Base-by-base conservation (phyloP, 2,113 vertebrate genomes). In the Hassar affinis region DNA sequence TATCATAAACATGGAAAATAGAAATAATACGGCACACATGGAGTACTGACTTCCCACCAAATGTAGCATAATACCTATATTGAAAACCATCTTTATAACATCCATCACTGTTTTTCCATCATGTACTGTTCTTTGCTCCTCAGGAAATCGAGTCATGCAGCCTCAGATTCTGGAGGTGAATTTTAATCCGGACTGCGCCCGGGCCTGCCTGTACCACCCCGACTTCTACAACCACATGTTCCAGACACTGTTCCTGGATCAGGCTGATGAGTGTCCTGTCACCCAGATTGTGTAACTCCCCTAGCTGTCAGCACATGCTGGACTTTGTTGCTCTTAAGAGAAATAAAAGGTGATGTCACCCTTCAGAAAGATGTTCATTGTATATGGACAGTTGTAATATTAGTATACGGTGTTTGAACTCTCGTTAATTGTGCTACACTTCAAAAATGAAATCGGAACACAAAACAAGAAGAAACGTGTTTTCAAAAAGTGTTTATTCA, bases 131-230 rank as follows among this genome's bases (percentile, higher is more conserved):
- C 64, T 49, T 89, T 68, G 30, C 2, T 85, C 71, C 45, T 57
- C 91, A 99, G 97, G 96, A 72, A 93, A 93, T 54, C 94, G 81
- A 1, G 80, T 91, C 81, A 98, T 99, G 95, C 93, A 94, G 88
- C 97, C 97, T 30, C 97, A 99, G 92, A 96, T 99, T 86, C 90
- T 99, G 69, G 98, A 99, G 92, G 93, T 98, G 64, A 99, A 99
- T 89, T 99, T 98, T 78, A 96, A 96, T 87, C 98, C 98, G 0
- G 98, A 99, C 92, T 99, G 98, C 0, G 92, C 94, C 10, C 92
- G 98, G n/a, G 98, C 98, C 88, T 99, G 98, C 93, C 90, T 89
- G 52, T 98, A 97, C 92, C 97, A 99, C 88, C 97, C 97, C 0
- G 87, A 86, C 47, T 99, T 99, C 93, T 99, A 98, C 90, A 95